Conservation (phyloP, 2,113 vertebrate genomes). For the Triplophysa tibetana region DNA sequence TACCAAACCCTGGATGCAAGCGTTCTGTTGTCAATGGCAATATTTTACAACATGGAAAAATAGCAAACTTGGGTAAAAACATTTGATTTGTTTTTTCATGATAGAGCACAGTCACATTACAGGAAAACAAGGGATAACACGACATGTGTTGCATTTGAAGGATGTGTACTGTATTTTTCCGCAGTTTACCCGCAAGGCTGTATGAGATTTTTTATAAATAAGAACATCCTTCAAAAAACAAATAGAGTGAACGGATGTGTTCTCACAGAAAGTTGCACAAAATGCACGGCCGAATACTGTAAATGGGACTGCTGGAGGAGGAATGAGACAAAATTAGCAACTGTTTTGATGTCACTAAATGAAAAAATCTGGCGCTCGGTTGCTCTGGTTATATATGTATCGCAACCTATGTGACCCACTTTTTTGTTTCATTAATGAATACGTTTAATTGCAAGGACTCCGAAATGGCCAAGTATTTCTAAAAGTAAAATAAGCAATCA, state of each 20-base stretch:
- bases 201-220: neutral
- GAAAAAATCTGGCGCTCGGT: too few relatives aligned
- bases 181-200: neutral
- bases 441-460: too few relatives aligned
- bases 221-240: neutral
- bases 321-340: neutral
- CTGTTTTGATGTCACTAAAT: too few relatives aligned
- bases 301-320: too few relatives aligned
- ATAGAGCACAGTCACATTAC: neutral
- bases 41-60: neutral
- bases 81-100: neutral
- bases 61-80: too few relatives aligned
- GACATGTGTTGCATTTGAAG: neutral
- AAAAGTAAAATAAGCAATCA: neutral
- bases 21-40: neutral
- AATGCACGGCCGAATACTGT: neutral
- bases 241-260: neutral
- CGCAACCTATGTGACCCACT: too few relatives aligned
- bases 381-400: too few relatives aligned
- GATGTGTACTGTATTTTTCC: neutral
- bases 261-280: neutral
- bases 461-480: too few relatives aligned
- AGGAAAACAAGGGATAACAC: neutral
- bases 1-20: neutral
- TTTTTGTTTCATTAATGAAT: too few relatives aligned